These are phyloP conservation scores for Dipodomys spectabilis DNA, from an alignment of 2,113 vertebrate genomes.

Conservation along the genomic window DNA sequence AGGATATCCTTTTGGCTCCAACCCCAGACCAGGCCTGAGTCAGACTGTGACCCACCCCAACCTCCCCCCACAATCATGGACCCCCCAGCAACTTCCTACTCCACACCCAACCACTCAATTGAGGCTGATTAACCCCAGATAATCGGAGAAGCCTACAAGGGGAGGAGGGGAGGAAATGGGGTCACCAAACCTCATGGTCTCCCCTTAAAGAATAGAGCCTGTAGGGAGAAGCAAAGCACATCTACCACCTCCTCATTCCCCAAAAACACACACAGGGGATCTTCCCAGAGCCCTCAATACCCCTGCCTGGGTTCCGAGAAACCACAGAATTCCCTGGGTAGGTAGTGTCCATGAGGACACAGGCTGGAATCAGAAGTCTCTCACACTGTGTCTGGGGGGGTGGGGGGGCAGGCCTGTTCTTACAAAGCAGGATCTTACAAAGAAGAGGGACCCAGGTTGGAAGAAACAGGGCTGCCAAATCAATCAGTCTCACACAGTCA, in stretches of 20 bases:
- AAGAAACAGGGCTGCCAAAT: neutral
- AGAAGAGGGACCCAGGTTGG: neutral
- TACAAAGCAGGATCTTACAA: neutral
- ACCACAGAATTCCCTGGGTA: neutral
- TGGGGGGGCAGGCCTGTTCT: neutral
- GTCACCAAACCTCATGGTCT: neutral
- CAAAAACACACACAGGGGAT: neutral
- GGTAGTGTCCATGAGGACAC: neutral
- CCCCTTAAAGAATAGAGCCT: neutral
- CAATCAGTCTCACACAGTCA: neutral
- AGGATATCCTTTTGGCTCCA: slow-evolving; percentile 82
- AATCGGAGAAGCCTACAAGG: neutral
- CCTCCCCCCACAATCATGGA: neutral
- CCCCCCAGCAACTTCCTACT: slow-evolving; percentile 76
- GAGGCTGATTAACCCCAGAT: neutral
- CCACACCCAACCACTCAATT: slow-evolving; percentile 20
- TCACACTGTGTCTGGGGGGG: too few relatives aligned
- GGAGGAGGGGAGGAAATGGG: neutral
- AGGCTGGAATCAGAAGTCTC: neutral
- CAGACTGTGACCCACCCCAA: slow-evolving; percentile 63
- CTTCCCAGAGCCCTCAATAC: neutral
- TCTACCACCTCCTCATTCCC: neutral
- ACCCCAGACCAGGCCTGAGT: slow-evolving; percentile 79
- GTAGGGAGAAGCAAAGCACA: neutral
- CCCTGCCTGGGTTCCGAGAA: slow-evolving; percentile 38